A percentile compares a stretch with the other conserved stretches of the same genome.
Conservation (phyloP, 2,888 invertebrate species). For the Ectropis crepuscularia region DNA sequence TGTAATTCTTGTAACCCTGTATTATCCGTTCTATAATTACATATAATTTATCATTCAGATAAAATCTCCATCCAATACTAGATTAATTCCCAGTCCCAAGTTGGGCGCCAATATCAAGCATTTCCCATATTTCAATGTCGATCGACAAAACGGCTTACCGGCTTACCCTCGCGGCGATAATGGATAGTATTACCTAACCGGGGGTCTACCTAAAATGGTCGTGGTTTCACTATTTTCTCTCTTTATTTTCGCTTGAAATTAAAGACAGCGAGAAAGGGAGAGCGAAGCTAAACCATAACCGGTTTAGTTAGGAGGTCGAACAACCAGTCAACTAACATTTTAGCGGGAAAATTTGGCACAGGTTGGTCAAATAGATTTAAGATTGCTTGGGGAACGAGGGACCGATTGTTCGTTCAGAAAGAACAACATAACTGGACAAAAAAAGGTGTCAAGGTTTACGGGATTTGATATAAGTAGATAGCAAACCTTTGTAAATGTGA, state of each 20-base stretch:
- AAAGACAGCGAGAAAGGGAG: too few species aligned
- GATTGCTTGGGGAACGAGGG: constrained; percentile 22
- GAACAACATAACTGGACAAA: not conserved
- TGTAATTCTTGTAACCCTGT: too few species aligned
- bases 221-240: too few species aligned
- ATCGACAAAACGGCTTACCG: constrained; percentile 50
- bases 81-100: constrained; percentile 33
- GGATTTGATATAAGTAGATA: too few species aligned
- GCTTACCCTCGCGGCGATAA: constrained; percentile 45
- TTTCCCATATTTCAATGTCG: constrained; percentile 49
- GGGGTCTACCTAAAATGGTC: not conserved
- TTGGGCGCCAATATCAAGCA: constrained; percentile 46
- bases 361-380: constrained; percentile 34
- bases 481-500: not conserved
- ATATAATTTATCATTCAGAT: constrained; percentile 6
- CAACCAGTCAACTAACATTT: constrained; percentile 33
- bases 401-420: not conserved
- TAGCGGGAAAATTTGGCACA: constrained; percentile 32
- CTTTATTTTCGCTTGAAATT: too few species aligned
- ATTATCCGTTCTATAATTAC: too few species aligned
- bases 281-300: too few species aligned
- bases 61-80: constrained; percentile 11
- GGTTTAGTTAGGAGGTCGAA: not conserved
- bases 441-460: not conserved
- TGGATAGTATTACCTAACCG: constrained; percentile 46